Percentiles rank a stretch among this genome's conserved stretches.
phyloP scores from a whole-genome alignment of 1,140 invertebrate species.

The Lineus longissimus region DNA sequence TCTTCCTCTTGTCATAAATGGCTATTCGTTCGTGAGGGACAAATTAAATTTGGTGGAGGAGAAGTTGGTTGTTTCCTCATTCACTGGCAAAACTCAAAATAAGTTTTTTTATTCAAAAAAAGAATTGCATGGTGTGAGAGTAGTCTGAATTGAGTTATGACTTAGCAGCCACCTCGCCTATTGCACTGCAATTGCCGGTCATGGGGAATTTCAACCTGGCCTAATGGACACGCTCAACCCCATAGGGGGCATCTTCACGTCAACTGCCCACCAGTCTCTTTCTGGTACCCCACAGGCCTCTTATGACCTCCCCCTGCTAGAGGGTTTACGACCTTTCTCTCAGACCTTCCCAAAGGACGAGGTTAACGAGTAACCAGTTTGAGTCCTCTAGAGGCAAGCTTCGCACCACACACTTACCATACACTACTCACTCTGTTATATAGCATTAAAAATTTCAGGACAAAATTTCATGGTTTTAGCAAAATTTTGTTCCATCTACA shows the following conservation, averaged over 20 bases:
- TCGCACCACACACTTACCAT: too few species aligned
- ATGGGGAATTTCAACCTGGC: conserved; percentile 1
- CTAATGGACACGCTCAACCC: background rate
- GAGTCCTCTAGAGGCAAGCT: background rate
- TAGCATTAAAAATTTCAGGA: too few species aligned
- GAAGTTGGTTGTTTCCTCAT: too few species aligned
- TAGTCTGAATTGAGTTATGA: conserved; percentile 11
- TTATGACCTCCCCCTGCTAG: background rate
- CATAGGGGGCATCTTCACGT: background rate
- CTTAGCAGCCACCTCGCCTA: background rate
- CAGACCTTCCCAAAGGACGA: conserved; percentile 9
- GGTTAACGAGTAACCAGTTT: background rate
- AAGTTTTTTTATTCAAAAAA: too few species aligned
- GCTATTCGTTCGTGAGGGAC: too few species aligned
- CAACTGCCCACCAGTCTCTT: background rate
- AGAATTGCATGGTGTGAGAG: background rate
- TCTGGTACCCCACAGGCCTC: background rate
- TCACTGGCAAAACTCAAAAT: too few species aligned
- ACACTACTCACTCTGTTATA: too few species aligned
- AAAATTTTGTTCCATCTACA: too few species aligned
- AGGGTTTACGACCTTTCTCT: background rate
- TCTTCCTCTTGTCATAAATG: too few species aligned
- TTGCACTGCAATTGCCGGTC: conserved; percentile 1
- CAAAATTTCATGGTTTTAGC: too few species aligned
- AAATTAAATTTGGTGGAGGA: too few species aligned